Evolutionary conservation across 2,888 invertebrate species (phyloP), one percentile per base, ranked within the genome.

Genomic region (Dysmachus trigonus): DNA sequence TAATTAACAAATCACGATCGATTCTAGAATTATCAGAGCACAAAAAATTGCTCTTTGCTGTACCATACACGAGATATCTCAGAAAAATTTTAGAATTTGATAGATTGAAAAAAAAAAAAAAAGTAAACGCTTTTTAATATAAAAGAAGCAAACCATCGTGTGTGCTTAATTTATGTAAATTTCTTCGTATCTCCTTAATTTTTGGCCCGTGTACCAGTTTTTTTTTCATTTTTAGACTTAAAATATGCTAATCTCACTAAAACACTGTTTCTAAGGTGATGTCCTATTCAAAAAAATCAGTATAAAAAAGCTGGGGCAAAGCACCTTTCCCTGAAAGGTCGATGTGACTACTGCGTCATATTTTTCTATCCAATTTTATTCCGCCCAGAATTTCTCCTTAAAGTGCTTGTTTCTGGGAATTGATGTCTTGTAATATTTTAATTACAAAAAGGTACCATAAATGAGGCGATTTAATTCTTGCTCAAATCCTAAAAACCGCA

Each of bases 111-210:
- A 10, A 73, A 73, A 10, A 73, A 27, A 73, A 38, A 31, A 73
- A 31, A 73, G n/a, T n/a, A 33, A 15, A 6, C 31, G 18, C 8
- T 73, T 41, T 41, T 41, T 73, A 8, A 73, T 30, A 53, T 30
- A 53, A 53, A n/a, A 81, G 51, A 53, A n/a, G 47, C 33, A 51
- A 31, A 81, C 31, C 31, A 81, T 62, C 18, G 33, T 62, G 31
- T 81, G 31, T 62, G 53, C 22, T 81, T 81, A 81, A 81, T 81
- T 53, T 81, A 81, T 81, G 81, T 33, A 81, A 81, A 81, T 81
- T 33, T 81, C 53, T 31, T 53, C 33, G 81, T 53, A 22, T 81
- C 81, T 62, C 18, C 18, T 53, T 81, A 53, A 81, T 53, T 53
- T 81, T 30, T 33, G 8, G 33, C 81, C 81, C 81, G 62, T 53